phyloP scores from a whole-genome alignment of 2,113 vertebrate species.

The Mus spicilegus region DNA sequence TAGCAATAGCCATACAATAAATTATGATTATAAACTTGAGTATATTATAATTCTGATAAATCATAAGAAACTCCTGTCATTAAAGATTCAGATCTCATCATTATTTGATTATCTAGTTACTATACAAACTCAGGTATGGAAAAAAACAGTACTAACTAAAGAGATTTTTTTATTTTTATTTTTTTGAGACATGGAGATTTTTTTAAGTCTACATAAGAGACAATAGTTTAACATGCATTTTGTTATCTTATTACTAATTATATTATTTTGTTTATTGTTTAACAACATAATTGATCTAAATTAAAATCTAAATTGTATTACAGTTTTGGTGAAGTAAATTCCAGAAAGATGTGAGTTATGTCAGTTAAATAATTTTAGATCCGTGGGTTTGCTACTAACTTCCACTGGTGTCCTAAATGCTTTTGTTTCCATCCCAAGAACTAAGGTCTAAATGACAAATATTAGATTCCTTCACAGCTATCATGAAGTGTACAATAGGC shows the following conservation, averaged over 20 bases:
- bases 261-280: conserved; percentile 3
- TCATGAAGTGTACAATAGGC: conserved; percentile 65
- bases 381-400: neutral
- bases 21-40: neutral
- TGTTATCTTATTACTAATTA: neutral
- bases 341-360: neutral
- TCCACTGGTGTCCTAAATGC: conserved; percentile 30
- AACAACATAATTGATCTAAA: neutral
- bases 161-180: neutral
- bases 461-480: conserved; percentile 49
- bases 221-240: neutral
- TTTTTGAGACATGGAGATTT: too few species aligned
- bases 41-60: conserved; percentile 29
- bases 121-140: neutral
- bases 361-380: neutral
- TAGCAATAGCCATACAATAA: neutral
- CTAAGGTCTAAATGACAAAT: conserved; percentile 74
- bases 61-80: neutral
- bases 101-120: neutral
- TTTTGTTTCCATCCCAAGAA: conserved; percentile 28
- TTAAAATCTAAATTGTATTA: neutral
- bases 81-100: neutral
- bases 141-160: neutral
- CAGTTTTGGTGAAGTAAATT: neutral
- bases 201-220: neutral